Evolutionary conservation across 2,888 invertebrate species (phyloP).

Genomic region (Pycnomerus fuliginosus): DNA sequence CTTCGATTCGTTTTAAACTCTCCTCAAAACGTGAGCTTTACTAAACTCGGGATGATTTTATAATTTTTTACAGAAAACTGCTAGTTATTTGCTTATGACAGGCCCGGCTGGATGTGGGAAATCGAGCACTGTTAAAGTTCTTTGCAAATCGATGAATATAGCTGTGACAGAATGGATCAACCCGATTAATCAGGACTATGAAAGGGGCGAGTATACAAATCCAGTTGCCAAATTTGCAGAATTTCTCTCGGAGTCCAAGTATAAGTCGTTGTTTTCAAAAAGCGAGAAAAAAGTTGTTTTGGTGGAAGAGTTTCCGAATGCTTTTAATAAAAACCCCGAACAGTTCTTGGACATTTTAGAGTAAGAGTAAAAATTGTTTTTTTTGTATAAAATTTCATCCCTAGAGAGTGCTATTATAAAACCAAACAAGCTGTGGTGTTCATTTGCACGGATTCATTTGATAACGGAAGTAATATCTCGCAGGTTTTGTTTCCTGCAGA

Average conservation of each 20-base stretch:
- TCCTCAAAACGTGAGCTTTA: no score
- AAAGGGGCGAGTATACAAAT: constrained; percentile 52
- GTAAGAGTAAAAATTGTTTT: constrained; percentile 54
- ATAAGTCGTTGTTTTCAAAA: constrained; percentile 58
- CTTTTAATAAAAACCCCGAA: constrained; percentile 64
- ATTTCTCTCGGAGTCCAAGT: constrained; percentile 77
- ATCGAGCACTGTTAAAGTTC: constrained; percentile 67
- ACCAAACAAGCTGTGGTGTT: constrained; percentile 70
- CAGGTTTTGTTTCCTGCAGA: constrained; percentile 65
- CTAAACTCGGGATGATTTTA: no score
- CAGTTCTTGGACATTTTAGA: constrained; percentile 67
- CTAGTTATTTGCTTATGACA: constrained; percentile 67
- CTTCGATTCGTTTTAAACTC: no score
- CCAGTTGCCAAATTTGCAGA: constrained; percentile 73
- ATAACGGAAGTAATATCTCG: constrained; percentile 59
- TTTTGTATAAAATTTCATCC: constrained; percentile 35
- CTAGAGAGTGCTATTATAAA: constrained; percentile 60
- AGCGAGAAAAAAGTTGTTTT: constrained; percentile 63
- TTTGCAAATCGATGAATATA: constrained; percentile 62
- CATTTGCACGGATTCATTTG: constrained; percentile 69
- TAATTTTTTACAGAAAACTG: constrained; percentile 44
- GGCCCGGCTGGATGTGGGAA: constrained; percentile 88
- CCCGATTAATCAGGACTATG: constrained; percentile 68
- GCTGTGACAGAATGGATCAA: constrained; percentile 80
- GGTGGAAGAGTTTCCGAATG: constrained; percentile 83